phyloP scores from a whole-genome alignment of 1,140 invertebrate species.

The Caerostris darwini region DNA sequence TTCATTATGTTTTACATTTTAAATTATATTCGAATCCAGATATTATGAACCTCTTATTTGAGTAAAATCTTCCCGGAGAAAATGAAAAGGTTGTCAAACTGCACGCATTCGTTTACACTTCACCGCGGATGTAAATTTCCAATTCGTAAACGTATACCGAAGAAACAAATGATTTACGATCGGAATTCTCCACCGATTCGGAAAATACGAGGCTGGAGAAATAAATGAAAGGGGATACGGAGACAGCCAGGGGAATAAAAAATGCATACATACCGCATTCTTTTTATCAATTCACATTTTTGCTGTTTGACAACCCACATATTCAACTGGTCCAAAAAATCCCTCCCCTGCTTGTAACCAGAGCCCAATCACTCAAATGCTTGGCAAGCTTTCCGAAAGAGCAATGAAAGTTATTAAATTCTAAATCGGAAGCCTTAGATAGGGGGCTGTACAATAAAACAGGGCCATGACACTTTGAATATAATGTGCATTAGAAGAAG shows the following conservation, averaged over 20 bases:
- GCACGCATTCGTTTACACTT: not conserved
- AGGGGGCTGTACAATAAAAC: not conserved
- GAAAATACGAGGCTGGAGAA: not conserved
- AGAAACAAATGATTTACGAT: slow-evolving; percentile 23
- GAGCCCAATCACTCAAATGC: not conserved
- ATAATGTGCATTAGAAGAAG: slow-evolving; percentile 36
- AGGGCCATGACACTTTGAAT: slow-evolving; percentile 31
- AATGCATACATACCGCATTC: not conserved
- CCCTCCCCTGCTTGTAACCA: not conserved
- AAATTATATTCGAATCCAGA: not conserved
- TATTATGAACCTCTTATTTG: not conserved
- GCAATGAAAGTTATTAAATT: slow-evolving; percentile 15
- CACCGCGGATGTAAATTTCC: not conserved
- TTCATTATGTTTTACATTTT: not conserved
- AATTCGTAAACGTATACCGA: not conserved
- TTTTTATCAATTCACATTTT: slow-evolving; percentile 16
- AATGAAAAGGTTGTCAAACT: not conserved
- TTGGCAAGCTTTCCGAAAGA: not conserved
- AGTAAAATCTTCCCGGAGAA: not conserved
- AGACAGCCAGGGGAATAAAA: not conserved
- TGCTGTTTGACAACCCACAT: not conserved
- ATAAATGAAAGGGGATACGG: not conserved
- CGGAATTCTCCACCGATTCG: not conserved
- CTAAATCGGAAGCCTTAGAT: not conserved
- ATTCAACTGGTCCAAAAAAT: not conserved